A percentile compares a stretch with the other conserved stretches of the same genome.
Conservation (phyloP, 2,113 vertebrate species). For the Heptranchias perlo region DNA sequence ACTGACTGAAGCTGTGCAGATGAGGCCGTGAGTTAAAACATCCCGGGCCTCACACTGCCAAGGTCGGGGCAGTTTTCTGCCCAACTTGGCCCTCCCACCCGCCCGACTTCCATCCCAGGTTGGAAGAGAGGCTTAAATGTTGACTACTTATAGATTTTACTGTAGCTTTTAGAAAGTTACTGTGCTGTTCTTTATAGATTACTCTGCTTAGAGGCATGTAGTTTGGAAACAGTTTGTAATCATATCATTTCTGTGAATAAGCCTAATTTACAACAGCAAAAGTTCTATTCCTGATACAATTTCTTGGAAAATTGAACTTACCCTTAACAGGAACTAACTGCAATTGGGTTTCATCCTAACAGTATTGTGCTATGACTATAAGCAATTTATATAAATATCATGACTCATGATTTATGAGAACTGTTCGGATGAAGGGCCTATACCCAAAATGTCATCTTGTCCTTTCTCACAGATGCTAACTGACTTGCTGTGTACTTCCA, state of each 20-base stretch:
- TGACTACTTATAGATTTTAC: neutral
- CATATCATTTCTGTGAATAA: neutral
- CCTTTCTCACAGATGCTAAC: neutral
- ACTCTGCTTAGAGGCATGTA: neutral
- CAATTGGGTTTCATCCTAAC: neutral
- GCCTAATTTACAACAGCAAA: slow-evolving; percentile 16
- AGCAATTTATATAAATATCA: slow-evolving; percentile 9
- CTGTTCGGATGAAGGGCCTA: neutral
- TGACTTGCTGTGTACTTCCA: neutral
- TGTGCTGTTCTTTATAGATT: neutral
- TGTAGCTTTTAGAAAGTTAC: neutral
- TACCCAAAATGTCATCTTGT: neutral
- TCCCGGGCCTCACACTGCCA: neutral
- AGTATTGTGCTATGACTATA: neutral
- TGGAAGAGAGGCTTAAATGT: neutral
- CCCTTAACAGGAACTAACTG: neutral
- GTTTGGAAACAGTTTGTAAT: neutral
- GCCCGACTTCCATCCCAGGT: too few relatives aligned
- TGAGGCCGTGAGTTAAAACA: neutral
- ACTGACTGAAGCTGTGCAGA: neutral
- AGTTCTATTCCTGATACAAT: neutral
- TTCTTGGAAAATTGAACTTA: neutral
- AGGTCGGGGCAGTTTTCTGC: neutral
- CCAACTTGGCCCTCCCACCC: too few relatives aligned
- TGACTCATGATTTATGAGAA: neutral